Evolutionary conservation across 2,888 invertebrate genomes (phyloP).

Genomic region (Mesochorus sp.): DNA sequence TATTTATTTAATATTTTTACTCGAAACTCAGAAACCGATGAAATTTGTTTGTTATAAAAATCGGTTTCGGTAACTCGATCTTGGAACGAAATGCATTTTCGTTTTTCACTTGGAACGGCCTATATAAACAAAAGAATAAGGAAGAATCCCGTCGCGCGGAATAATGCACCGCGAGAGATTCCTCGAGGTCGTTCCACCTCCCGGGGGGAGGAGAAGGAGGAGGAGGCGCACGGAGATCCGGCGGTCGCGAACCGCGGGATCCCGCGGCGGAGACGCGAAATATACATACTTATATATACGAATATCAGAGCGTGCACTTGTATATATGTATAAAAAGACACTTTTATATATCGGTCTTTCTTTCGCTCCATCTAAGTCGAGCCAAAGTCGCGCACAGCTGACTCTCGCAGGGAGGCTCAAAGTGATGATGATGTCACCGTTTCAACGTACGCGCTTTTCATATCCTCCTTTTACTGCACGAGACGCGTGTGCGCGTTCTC

Average conservation of each 20-base stretch:
- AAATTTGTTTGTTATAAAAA: too few relatives aligned
- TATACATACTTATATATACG: neutral
- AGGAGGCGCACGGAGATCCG: conserved; percentile 1
- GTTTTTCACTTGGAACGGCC: neutral
- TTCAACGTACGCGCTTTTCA: conserved; percentile 69
- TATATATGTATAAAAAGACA: conserved; percentile 9
- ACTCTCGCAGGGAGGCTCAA: conserved; percentile 65
- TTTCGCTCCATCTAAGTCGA: conserved; percentile 81
- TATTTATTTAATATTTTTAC: too few relatives aligned
- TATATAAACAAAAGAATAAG: neutral
- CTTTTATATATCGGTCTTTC: conserved; percentile 73
- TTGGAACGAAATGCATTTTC: too few relatives aligned
- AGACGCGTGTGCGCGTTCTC: conserved; percentile 44
- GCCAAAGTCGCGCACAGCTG: conserved; percentile 73
- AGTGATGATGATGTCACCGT: conserved; percentile 77
- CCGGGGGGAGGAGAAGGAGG: conserved; percentile 19
- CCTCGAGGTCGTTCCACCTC: conserved; percentile 67
- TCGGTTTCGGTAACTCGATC: too few relatives aligned
- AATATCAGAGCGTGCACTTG: too few relatives aligned
- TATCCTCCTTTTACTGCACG: conserved; percentile 35
- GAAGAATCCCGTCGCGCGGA: conserved; percentile 44
- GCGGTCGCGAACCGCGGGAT: conserved; percentile 46
- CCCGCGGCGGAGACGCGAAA: neutral
- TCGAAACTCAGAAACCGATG: too few relatives aligned
- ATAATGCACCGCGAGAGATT: conserved; percentile 52